Conservation (phyloP, 2,113 vertebrate genomes). For the Cyphomyrus plagiostoma region DNA sequence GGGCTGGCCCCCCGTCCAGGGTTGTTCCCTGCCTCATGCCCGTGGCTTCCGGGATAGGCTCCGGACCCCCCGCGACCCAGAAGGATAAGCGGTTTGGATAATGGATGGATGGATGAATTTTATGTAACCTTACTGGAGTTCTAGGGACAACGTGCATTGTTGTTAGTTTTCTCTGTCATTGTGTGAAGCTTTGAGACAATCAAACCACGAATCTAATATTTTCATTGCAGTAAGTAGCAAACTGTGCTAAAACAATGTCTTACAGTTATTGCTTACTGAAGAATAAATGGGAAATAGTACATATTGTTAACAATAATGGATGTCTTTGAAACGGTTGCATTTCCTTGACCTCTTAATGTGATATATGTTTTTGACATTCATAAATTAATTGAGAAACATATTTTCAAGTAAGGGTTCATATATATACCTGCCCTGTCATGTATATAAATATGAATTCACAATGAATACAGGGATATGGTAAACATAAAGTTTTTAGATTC, state of each 20-base stretch:
- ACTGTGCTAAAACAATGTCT: not conserved
- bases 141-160: not conserved
- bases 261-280: not conserved
- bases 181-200: not conserved
- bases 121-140: not conserved
- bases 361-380: not conserved
- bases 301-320: not conserved
- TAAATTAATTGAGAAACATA: not conserved
- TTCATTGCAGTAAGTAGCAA: not conserved
- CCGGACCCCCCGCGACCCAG: too few relatives aligned
- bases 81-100: too few relatives aligned
- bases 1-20: too few relatives aligned
- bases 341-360: not conserved
- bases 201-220: not conserved
- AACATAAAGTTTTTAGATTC: slow-evolving; percentile 50
- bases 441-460: slow-evolving; percentile 38
- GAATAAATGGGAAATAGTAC: not conserved
- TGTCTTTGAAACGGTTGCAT: not conserved
- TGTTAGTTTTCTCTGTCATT: not conserved
- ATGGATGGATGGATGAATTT: too few relatives aligned
- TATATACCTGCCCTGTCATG: slow-evolving; percentile 31
- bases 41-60: too few relatives aligned
- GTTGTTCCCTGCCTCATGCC: too few relatives aligned
- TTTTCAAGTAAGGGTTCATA: not conserved
- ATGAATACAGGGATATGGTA: slow-evolving; percentile 21